Evolutionary conservation across 2,113 vertebrate species (phyloP).

Genomic region (Cololabis saira): DNA sequence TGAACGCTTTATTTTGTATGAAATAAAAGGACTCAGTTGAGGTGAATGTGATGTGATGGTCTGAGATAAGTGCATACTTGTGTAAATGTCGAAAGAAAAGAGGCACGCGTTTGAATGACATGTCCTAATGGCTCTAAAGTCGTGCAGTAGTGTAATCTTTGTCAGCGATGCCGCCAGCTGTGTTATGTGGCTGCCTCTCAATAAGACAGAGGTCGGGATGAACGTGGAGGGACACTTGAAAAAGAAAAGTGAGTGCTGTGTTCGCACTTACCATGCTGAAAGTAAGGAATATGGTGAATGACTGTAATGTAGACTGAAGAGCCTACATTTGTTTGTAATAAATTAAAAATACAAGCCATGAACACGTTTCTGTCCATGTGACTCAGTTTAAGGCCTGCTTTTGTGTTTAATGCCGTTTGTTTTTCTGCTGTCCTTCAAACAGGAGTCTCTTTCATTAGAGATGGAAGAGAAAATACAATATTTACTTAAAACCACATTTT

Average conservation of each 20-base stretch:
- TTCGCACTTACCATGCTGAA: slow-evolving; percentile 49
- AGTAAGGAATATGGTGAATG: slow-evolving; percentile 47
- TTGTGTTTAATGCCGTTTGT: slow-evolving; percentile 1
- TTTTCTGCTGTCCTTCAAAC: not conserved
- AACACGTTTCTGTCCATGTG: slow-evolving; percentile 49
- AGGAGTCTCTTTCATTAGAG: not conserved
- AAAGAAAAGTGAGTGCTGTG: slow-evolving; percentile 56
- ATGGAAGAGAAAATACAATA: not conserved
- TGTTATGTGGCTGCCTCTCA: slow-evolving; percentile 33
- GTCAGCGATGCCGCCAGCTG: slow-evolving; percentile 24
- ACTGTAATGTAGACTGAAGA: slow-evolving; percentile 59
- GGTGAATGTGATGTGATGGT: slow-evolving; percentile 52
- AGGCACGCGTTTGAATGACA: slow-evolving; percentile 16
- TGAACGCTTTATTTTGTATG: slow-evolving; percentile 46
- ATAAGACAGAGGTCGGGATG: slow-evolving; percentile 45
- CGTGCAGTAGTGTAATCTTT: slow-evolving; percentile 5
- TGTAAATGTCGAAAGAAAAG: slow-evolving; percentile 31
- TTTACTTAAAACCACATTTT: not conserved
- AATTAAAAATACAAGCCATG: slow-evolving; percentile 67
- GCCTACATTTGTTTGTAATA: slow-evolving; percentile 70
- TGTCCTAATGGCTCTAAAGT: slow-evolving; percentile 1
- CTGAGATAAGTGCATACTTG: slow-evolving; percentile 43
- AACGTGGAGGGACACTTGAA: slow-evolving; percentile 35
- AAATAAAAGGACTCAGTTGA: slow-evolving; percentile 8
- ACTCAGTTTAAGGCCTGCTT: slow-evolving; percentile 2